Evolutionary conservation across 2,888 invertebrate species (phyloP).

Genomic region (Nesidiocoris tenuis): DNA sequence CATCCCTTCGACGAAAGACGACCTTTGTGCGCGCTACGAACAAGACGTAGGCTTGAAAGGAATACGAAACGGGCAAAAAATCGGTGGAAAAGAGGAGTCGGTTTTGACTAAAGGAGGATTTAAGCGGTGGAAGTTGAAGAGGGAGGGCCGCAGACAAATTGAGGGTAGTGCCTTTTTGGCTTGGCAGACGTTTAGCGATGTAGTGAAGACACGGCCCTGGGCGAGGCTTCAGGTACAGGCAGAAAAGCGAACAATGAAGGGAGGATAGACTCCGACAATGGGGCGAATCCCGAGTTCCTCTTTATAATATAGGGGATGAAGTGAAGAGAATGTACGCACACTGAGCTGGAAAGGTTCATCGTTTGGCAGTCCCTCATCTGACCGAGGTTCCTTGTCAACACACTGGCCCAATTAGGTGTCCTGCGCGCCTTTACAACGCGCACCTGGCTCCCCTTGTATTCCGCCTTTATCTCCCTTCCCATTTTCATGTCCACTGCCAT

Average conservation of each 20-base stretch:
- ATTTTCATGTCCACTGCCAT: not conserved
- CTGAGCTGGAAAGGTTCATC: constrained; percentile 1
- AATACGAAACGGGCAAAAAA: not conserved
- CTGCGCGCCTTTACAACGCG: constrained; percentile 17
- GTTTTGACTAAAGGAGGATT: constrained; percentile 37
- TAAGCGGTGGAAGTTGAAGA: constrained; percentile 41
- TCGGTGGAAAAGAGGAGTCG: constrained; percentile 31
- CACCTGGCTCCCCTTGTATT: constrained; percentile 29
- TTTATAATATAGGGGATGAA: constrained; percentile 14
- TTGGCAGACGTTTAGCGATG: constrained; percentile 40
- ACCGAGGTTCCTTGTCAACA: constrained; percentile 37
- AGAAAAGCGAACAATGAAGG: not conserved
- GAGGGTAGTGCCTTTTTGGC: constrained; percentile 41
- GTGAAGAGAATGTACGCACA: constrained; percentile 26
- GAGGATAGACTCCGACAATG: constrained; percentile 17
- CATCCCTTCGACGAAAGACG: constrained; percentile 5
- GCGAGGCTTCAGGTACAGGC: constrained; percentile 10
- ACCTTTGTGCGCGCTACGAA: constrained; percentile 12
- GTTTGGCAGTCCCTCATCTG: not conserved
- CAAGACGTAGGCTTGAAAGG: constrained; percentile 3
- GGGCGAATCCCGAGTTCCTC: constrained; percentile 6
- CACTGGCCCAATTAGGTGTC: constrained; percentile 42
- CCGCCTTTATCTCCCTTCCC: not conserved
- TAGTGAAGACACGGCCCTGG: constrained; percentile 13
- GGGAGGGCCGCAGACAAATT: constrained; percentile 36